A percentile compares a stretch with the other conserved stretches of the same genome.
Evolutionary conservation across 2,888 invertebrate species (phyloP).

Genomic region (Chymomyza fuscimana): DNA sequence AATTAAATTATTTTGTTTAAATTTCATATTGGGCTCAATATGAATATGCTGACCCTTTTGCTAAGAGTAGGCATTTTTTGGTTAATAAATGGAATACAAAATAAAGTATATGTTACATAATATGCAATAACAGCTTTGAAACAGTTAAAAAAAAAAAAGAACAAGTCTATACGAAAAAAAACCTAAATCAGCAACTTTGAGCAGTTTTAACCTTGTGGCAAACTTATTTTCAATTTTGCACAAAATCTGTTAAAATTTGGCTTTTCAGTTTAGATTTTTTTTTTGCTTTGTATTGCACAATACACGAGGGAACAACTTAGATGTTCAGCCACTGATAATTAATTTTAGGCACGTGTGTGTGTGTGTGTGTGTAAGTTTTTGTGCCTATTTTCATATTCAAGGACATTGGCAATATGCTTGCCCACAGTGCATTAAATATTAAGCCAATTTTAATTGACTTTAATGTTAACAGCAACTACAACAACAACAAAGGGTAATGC

Average conservation of each 20-base stretch:
- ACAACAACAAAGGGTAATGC: not conserved
- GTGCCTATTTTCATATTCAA: not conserved
- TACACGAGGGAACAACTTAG: too few species aligned
- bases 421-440: conserved; percentile 38
- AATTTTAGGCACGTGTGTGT: not conserved
- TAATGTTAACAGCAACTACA: conserved; percentile 18
- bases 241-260: conserved; percentile 11
- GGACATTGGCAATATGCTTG: not conserved
- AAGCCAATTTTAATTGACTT: conserved; percentile 45
- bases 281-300: too few species aligned
- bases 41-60: too few species aligned
- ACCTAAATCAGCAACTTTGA: too few species aligned
- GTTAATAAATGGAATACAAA: too few species aligned
- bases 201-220: not conserved
- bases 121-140: too few species aligned
- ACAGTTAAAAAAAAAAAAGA: too few species aligned
- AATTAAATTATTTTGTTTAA: too few species aligned
- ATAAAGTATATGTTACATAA: too few species aligned
- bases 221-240: conserved; percentile 4
- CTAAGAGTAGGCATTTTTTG: too few species aligned
- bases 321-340: not conserved
- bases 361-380: not conserved
- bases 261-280: too few species aligned
- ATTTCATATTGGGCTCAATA: too few species aligned
- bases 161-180: not conserved